Evolutionary conservation across 2,888 invertebrate species (phyloP).

Genomic region (Cephalotes varians): DNA sequence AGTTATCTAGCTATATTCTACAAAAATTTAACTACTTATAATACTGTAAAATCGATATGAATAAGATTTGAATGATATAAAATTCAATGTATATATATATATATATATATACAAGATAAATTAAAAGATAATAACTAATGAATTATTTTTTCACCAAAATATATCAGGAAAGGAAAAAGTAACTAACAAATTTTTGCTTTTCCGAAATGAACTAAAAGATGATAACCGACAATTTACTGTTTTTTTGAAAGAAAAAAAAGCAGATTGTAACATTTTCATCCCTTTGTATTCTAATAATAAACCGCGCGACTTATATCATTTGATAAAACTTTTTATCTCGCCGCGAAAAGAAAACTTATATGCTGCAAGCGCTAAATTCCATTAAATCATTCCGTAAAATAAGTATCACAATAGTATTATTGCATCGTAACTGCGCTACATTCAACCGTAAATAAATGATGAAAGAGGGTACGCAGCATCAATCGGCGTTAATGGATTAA

Average conservation of each 20-base stretch:
- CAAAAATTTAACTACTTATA: not conserved
- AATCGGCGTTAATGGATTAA: conserved; percentile 40
- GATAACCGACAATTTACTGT: not conserved
- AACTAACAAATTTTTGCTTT: not conserved
- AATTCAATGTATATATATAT: no score
- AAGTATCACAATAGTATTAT: conserved; percentile 20
- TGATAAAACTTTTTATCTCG: conserved; percentile 24
- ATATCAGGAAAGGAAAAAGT: not conserved
- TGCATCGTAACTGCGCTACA: not conserved
- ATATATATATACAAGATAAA: not conserved
- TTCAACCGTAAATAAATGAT: conserved; percentile 3
- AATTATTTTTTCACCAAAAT: not conserved
- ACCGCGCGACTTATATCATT: not conserved
- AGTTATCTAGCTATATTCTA: not conserved
- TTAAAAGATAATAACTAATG: not conserved
- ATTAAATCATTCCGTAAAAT: conserved; percentile 34
- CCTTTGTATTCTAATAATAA: not conserved
- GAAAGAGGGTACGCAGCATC: not conserved
- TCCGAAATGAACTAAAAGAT: not conserved
- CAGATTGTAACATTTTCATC: conserved; percentile 1
- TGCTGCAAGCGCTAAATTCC: not conserved
- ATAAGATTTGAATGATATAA: no score
- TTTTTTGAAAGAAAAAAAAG: not conserved
- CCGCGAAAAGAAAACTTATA: not conserved
- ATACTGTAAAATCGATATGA: conserved; percentile 9